Conservation (phyloP, 2,888 invertebrate species). For the Drosophila kanekoi region DNA sequence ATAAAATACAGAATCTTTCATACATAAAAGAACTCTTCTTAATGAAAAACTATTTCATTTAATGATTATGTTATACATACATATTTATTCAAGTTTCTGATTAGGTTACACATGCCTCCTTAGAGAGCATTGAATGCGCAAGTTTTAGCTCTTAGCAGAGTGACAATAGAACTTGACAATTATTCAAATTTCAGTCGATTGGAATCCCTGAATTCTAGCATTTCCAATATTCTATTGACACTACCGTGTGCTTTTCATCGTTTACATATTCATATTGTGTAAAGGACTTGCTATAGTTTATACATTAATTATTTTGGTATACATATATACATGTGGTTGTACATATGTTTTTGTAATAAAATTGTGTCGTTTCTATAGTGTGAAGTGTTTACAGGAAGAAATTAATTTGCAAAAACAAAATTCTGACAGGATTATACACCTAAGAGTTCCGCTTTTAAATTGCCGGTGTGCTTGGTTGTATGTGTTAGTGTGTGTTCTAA, state of each 20-base stretch:
- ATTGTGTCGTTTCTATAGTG: constrained; percentile 34
- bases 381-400: constrained; percentile 10
- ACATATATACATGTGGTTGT: constrained; percentile 25
- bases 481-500: constrained; percentile 38
- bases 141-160: constrained; percentile 26
- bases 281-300: constrained; percentile 26
- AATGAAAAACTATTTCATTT: constrained; percentile 1
- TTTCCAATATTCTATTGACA: constrained; percentile 6
- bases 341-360: constrained; percentile 27
- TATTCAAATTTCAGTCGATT: constrained; percentile 3
- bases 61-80: constrained; percentile 60
- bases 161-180: constrained; percentile 5
- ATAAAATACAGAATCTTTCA: too few relatives aligned
- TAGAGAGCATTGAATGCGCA: constrained; percentile 46
- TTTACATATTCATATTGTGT: constrained; percentile 36
- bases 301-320: constrained; percentile 19
- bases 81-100: constrained; percentile 56
- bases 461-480: constrained; percentile 23
- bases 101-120: constrained; percentile 55
- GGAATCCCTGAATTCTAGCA: background rate
- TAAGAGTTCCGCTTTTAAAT: constrained; percentile 19
- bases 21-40: too few relatives aligned
- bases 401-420: constrained; percentile 5
- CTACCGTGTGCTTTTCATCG: constrained; percentile 13
- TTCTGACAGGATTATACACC: constrained; percentile 13